phyloP scores from a whole-genome alignment of 53 echinoderm and acorn worm species.

The Echinarachnius parma region DNA sequence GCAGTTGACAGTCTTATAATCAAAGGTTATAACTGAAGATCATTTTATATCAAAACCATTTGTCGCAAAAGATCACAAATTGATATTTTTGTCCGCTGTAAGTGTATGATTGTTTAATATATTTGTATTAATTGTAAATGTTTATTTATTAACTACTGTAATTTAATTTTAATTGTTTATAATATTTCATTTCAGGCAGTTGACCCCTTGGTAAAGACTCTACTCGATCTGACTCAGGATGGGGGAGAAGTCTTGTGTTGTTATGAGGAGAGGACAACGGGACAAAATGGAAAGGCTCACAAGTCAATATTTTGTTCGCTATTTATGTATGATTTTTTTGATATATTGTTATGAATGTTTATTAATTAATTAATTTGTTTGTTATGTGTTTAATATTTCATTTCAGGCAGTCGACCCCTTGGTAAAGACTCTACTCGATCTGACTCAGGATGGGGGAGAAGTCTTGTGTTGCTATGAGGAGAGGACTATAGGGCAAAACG shows the following conservation, averaged over 20 bases:
- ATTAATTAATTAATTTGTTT: conserved; percentile 14
- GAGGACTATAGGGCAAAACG: conserved; percentile 73
- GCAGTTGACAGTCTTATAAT: no score
- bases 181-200: conserved; percentile 1
- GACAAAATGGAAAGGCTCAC: conserved; percentile 62
- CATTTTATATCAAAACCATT: no score
- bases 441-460: conserved; percentile 37
- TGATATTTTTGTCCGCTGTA: no score
- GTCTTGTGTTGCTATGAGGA: conserved; percentile 77
- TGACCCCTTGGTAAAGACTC: conserved; percentile 59
- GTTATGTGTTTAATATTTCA: no score
- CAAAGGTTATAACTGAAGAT: no score
- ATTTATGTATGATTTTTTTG: no score
- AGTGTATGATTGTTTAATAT: background rate
- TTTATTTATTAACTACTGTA: background rate
- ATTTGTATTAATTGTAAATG: background rate
- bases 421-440: conserved; percentile 57
- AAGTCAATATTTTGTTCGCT: no score
- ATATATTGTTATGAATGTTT: no score
- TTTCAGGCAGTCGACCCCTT: conserved; percentile 69
- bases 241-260: conserved; percentile 55
- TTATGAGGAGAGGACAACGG: conserved; percentile 78
- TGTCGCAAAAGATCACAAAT: no score
- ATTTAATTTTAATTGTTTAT: background rate
- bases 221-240: conserved; percentile 45